These are phyloP conservation scores for Stictocephala bisonia DNA, from an alignment of 2,888 invertebrate species.

Conservation along the genomic window DNA sequence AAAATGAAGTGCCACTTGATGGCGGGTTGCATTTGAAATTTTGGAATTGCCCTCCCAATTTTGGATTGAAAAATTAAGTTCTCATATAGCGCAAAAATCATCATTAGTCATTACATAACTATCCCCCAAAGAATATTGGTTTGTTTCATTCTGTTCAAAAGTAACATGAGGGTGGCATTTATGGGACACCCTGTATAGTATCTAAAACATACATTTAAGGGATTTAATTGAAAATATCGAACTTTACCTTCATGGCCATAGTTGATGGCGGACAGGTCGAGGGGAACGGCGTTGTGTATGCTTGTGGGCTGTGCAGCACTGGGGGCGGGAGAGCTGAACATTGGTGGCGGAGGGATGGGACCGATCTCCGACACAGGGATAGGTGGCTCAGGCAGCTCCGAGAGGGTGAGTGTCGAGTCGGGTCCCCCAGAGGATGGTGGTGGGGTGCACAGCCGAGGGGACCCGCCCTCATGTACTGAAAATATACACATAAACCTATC, in stretches of 20 bases:
- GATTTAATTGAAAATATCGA: no score
- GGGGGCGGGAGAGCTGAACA: conserved; percentile 80
- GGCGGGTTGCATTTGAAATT: no score
- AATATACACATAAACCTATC: conserved; percentile 31
- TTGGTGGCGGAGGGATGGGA: conserved; percentile 93
- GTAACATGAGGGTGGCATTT: no score
- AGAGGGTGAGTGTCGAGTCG: conserved; percentile 72
- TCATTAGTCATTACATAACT: no score
- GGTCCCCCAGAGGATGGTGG: conserved; percentile 39
- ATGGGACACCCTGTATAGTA: no score
- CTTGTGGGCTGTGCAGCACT: conserved; percentile 51
- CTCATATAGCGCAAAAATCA: no score
- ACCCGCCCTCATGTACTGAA: conserved; percentile 50
- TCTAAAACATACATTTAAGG: no score
- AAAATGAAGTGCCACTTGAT: no score
- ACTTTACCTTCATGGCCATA: conserved; percentile 74
- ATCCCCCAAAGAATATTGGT: no score
- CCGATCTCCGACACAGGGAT: conserved; percentile 94
- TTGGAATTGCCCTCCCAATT: no score
- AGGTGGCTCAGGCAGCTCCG: conserved; percentile 91
- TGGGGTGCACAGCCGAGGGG: conserved; percentile 47
- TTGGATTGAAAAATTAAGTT: no score
- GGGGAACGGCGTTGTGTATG: conserved; percentile 61
- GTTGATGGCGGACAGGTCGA: conserved; percentile 67
- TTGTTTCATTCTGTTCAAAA: no score